Conservation (phyloP, 2,888 invertebrate genomes). For the Phorcus lineatus region DNA sequence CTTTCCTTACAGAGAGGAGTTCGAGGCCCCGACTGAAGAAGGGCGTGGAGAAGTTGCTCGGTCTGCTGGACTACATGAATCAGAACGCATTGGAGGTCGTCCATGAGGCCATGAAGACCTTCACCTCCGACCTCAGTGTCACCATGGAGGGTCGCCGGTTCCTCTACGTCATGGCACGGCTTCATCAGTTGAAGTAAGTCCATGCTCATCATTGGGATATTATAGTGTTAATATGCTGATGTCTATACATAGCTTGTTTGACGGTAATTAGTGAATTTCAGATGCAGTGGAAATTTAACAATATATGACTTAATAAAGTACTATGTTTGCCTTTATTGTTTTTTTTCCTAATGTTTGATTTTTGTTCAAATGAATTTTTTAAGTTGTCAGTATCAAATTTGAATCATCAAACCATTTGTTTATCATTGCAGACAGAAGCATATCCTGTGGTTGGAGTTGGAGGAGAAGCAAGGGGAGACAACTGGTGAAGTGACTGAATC, state of each 20-base stretch:
- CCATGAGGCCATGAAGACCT: constrained; percentile 48
- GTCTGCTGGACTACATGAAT: constrained; percentile 55
- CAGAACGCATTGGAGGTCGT: constrained; percentile 48
- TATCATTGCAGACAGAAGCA: constrained; percentile 36
- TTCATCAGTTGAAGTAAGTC: constrained; percentile 59
- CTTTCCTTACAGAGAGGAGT: neutral
- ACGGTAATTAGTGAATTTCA: too few relatives aligned
- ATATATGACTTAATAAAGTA: too few relatives aligned
- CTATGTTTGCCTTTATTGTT: too few relatives aligned
- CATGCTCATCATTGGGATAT: too few relatives aligned
- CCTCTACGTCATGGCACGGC: constrained; percentile 60
- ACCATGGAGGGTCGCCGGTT: constrained; percentile 62
- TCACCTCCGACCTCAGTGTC: constrained; percentile 56
- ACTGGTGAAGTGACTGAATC: neutral
- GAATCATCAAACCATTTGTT: too few relatives aligned
- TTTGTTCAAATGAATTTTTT: too few relatives aligned
- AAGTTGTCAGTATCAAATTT: too few relatives aligned
- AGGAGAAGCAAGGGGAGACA: constrained; percentile 19
- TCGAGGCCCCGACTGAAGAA: neutral
- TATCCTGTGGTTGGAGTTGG: constrained; percentile 28
- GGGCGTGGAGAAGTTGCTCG: constrained; percentile 28
- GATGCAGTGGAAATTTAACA: too few relatives aligned
- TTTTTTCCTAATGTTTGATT: too few relatives aligned
- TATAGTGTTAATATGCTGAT: too few relatives aligned
- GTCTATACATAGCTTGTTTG: too few relatives aligned